Evolutionary conservation across 2,113 vertebrate species (phyloP), one percentile per base, ranked within the genome.

Genomic region (Poecilia latipinna): DNA sequence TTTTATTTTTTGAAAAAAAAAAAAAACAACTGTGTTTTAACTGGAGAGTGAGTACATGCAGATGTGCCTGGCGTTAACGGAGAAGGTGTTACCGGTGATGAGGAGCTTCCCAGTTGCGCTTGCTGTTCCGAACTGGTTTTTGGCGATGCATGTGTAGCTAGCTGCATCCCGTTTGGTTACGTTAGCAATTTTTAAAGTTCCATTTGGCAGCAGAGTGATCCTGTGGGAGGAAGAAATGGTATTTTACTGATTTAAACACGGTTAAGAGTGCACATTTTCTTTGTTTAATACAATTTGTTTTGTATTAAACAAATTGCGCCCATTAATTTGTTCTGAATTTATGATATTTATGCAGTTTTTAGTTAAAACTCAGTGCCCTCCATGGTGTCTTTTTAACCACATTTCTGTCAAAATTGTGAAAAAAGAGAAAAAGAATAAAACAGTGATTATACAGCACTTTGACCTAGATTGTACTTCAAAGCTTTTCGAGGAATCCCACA

Each of bases 101-200:
- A 97, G 44, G 78, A 99, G 76, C 74, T 22, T 95, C 60, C 96
- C 96, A 8, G 96, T 94, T 28, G 95, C 96, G 77, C 88, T 98
- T 13, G 96, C 96, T n/a, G 90, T 90, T 72, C 97, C 97, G 93
- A 99, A 99, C 91, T 96, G 96, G 89, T 99, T 99, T 88, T 94
- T 95, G 12, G 97, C 97, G 57, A 95, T 76, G 80, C 97, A 99
- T 0, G 93, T 97, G 85, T 98, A 99, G 83, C 80, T 95, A 70
- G 95, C 97, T 65, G 94, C 93, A 51, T 99, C 97, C 29, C 37
- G 90, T 87, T 94, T 97, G 63, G 95, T 97, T 72, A 97, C 95
- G 0, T 97, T 98, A 81, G 91, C 74, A 42, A 99, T 95, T 87
- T 88, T 94, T 3, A 99, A 90, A 0, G 95, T 96, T 88, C 97